Base-by-base conservation (phyloP, 2,888 invertebrate species). In the Enchytraeus crypticus region DNA sequence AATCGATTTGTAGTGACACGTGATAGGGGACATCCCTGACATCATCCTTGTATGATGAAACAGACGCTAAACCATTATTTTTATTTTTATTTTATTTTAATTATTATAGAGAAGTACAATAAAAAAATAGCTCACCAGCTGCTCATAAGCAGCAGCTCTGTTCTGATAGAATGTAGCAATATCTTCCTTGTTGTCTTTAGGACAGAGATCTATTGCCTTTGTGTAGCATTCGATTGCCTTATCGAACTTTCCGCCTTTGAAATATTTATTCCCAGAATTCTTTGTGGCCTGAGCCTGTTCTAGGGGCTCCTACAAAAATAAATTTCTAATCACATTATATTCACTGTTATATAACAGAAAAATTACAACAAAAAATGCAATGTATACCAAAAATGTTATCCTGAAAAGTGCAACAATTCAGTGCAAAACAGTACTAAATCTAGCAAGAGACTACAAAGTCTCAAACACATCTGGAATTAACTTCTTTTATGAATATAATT, bases 121-220 rank as follows among this genome's bases (percentile, higher is more conserved):
- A 11, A n/a, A 45, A 21, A 11, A n/a, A 59, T 26, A 30, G 51
- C 54, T 26, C 77, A 85, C 85, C 74, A 92, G 81, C 79, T 92
- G 89, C 79, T 95, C 95, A 79, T 91, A 90, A 49, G 92, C 90
- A 21, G 95, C 96, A 14, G 95, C 96, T 71, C 93, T 86, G 77
- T 96, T 96, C 79, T 96, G 96, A 79, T 92, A 92, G 80, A 90
- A 92, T 21, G 90, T 92, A 0, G 95, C 87, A 59, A 92, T 81
- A 70, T 90, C 90, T 0, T 84, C 83, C 30, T 82, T 82, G 49
- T 87, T 85, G 60, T 88, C 78, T 3, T 65, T 49, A 1, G 82
- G 81, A 71, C 82, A 81, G 4, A 78, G 63, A 45, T 73, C 70
- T 51, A 83, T 80, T 21, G 82, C 82, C 60, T 79, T 72, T n/a